Evolutionary conservation across 2,888 invertebrate genomes (phyloP).

Genomic region (Blomia tropicalis): DNA sequence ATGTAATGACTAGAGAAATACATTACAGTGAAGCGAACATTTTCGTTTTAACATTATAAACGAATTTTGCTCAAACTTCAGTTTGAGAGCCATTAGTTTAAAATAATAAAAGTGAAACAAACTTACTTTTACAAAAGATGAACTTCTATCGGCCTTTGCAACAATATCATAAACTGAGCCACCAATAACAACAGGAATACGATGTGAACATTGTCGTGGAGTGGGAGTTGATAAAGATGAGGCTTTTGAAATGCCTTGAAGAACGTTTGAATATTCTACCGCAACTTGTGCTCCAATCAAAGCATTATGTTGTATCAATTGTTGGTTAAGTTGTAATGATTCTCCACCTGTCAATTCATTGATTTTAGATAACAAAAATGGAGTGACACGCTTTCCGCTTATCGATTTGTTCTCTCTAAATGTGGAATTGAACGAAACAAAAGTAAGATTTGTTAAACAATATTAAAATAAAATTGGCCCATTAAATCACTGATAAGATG

Average conservation of each 20-base stretch:
- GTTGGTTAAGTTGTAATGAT: constrained; percentile 72
- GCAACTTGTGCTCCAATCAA: constrained; percentile 63
- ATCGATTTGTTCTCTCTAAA: constrained; percentile 39
- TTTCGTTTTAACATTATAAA: no score
- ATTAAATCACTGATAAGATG: neutral
- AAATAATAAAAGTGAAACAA: no score
- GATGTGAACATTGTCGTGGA: no score
- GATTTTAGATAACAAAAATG: constrained; percentile 65
- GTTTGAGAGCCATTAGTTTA: no score
- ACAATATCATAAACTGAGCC: constrained; percentile 23
- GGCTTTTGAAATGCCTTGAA: neutral
- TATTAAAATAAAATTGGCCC: neutral
- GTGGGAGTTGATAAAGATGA: neutral
- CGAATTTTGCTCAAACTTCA: no score
- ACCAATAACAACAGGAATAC: constrained; percentile 21
- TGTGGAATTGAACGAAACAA: neutral
- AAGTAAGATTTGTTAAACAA: no score
- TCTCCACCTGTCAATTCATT: constrained; percentile 60
- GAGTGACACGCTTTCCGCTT: constrained; percentile 74
- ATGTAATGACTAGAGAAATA: no score
- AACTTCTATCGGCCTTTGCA: constrained; percentile 13
- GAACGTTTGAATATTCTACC: constrained; percentile 41
- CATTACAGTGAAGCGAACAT: no score
- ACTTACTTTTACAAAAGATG: constrained; percentile 14
- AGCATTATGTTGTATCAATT: constrained; percentile 83